Percentiles rank a stretch among this genome's conserved stretches.
These are phyloP conservation scores for Mus pahari DNA, from an alignment of 2,113 vertebrate genomes.

Conservation along the genomic window DNA sequence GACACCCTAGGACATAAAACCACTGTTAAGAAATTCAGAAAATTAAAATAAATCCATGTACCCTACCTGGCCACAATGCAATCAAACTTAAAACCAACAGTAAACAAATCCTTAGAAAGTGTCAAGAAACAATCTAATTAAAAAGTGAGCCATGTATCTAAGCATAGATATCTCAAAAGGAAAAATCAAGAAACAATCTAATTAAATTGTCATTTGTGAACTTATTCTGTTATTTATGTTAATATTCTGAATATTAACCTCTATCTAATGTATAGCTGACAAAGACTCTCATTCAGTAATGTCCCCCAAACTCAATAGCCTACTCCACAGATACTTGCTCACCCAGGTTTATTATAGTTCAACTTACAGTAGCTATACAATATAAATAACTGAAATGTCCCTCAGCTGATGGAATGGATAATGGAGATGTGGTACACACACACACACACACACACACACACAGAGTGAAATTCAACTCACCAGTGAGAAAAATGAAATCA, in stretches of 20 bases:
- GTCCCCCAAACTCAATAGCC: neutral
- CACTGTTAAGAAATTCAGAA: neutral
- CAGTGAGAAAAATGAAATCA: neutral
- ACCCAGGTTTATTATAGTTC: neutral
- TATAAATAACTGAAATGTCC: neutral
- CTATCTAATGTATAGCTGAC: too few relatives aligned
- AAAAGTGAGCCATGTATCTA: neutral
- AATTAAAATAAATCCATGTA: neutral
- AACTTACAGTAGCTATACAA: neutral
- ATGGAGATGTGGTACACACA: too few relatives aligned
- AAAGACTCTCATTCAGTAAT: too few relatives aligned
- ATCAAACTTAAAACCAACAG: neutral
- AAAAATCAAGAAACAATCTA: neutral
- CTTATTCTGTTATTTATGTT: too few relatives aligned
- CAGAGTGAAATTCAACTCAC: neutral
- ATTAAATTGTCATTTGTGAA: too few relatives aligned
- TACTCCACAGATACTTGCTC: neutral
- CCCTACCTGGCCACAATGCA: neutral
- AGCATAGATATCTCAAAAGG: neutral
- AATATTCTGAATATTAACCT: too few relatives aligned
- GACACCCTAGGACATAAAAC: neutral
- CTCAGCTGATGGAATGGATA: neutral
- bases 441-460: neutral
- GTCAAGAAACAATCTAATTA: neutral
- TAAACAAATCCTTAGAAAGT: neutral